phyloP scores from a whole-genome alignment of 2,888 invertebrate genomes.

The Tetheella fluctuosa region DNA sequence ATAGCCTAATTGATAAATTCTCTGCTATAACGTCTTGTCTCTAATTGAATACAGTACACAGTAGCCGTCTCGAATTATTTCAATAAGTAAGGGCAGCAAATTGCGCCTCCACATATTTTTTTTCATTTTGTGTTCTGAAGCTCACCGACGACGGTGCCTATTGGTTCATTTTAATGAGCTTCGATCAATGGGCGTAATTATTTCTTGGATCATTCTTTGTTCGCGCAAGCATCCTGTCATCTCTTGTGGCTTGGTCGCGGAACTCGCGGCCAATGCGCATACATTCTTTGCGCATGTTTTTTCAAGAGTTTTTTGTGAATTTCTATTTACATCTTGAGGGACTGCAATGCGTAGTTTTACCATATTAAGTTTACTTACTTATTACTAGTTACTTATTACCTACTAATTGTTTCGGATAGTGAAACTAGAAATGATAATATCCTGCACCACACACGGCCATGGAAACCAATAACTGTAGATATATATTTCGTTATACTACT shows the following conservation, averaged over 20 bases:
- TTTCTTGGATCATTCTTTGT: slow-evolving; percentile 79
- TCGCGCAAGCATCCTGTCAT: slow-evolving; percentile 71
- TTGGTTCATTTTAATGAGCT: slow-evolving; percentile 79
- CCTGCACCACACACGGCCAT: no score
- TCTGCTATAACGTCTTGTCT: slow-evolving; percentile 56
- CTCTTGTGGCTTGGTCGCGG: slow-evolving; percentile 53
- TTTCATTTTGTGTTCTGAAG: slow-evolving; percentile 64
- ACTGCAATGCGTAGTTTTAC: no score
- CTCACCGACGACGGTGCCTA: slow-evolving; percentile 52
- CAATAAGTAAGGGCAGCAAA: slow-evolving; percentile 77
- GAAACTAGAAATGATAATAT: no score
- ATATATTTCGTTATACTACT: no score
- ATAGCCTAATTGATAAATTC: slow-evolving; percentile 61
- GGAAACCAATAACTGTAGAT: no score
- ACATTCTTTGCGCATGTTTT: slow-evolving; percentile 54
- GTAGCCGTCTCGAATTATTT: slow-evolving; percentile 68
- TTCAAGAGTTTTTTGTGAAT: slow-evolving; percentile 71
- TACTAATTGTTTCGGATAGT: no score
- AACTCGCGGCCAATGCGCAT: slow-evolving; percentile 17
- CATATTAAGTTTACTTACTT: no score
- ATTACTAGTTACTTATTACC: no score
- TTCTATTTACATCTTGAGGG: slow-evolving; percentile 15
- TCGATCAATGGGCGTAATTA: slow-evolving; percentile 82
- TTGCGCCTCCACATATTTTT: slow-evolving; percentile 62
- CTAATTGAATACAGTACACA: slow-evolving; percentile 72